These are phyloP conservation scores for Caenorhabditis sp. DNA, from an alignment of 2,888 invertebrate species.

Conservation along the genomic window DNA sequence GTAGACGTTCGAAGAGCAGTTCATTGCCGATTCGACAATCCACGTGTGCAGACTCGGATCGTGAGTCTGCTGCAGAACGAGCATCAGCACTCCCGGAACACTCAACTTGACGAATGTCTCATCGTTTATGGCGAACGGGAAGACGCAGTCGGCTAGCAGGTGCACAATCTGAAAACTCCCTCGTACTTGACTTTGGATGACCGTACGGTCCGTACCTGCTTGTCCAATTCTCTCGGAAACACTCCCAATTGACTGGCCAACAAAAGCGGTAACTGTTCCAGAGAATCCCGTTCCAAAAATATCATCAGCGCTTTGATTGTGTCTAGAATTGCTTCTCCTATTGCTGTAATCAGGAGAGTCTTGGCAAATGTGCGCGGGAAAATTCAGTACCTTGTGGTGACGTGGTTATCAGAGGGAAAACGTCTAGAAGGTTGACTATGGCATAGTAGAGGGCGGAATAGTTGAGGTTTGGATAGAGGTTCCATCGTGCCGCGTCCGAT, in stretches of 20 bases:
- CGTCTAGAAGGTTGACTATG: conserved; percentile 90
- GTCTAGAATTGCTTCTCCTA: conserved; percentile 93
- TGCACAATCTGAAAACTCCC: conserved; percentile 85
- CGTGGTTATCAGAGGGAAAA: conserved; percentile 91
- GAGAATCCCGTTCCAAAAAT: conserved; percentile 94
- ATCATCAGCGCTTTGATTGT: conserved; percentile 94
- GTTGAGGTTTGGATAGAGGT: conserved; percentile 94
- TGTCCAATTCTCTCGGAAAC: conserved; percentile 91
- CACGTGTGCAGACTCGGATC: conserved; percentile 97
- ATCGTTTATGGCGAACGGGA: conserved; percentile 89
- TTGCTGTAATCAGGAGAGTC: conserved; percentile 83
- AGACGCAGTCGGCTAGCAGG: conserved; percentile 92
- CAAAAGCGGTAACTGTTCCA: conserved; percentile 94
- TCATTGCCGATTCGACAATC: conserved; percentile 95
- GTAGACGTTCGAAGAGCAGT: conserved; percentile 90
- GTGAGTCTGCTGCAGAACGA: conserved; percentile 95
- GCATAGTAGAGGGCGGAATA: conserved; percentile 96
- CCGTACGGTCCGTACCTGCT: too few relatives aligned
- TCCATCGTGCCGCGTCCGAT: conserved; percentile 84
- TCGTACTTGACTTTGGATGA: too few relatives aligned
- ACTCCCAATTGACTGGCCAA: conserved; percentile 94
- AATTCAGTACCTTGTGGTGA: conserved; percentile 81
- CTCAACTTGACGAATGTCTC: conserved; percentile 71
- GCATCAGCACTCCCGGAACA: conserved; percentile 88
- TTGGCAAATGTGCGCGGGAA: background rate